phyloP scores from a whole-genome alignment of 1,140 invertebrate species.

The Drosophila watanabei region DNA sequence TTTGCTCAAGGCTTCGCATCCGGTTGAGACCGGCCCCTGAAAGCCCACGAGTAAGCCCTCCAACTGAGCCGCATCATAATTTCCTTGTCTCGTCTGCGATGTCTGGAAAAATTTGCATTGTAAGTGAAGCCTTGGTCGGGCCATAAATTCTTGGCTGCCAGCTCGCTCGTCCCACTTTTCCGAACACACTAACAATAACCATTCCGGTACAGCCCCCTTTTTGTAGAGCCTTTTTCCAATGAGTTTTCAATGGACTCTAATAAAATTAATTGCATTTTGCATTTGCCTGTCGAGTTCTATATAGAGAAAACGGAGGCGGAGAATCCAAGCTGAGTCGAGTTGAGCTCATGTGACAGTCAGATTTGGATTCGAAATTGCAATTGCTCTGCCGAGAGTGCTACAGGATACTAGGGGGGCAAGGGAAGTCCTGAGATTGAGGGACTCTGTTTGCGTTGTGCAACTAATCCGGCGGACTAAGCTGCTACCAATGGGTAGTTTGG shows the following conservation, averaged over 20 bases:
- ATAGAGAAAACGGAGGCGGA: slow-evolving; percentile 1
- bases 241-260: slow-evolving; percentile 63
- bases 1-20: slow-evolving; percentile 72
- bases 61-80: slow-evolving; percentile 57
- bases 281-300: slow-evolving; percentile 48
- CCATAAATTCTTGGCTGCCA: slow-evolving; percentile 36
- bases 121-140: slow-evolving; percentile 53
- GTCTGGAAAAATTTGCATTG: slow-evolving; percentile 62
- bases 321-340: slow-evolving; percentile 4
- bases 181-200: background rate
- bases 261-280: slow-evolving; percentile 70
- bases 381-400: slow-evolving; percentile 14
- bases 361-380: slow-evolving; percentile 37
- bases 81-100: slow-evolving; percentile 17
- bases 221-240: slow-evolving; percentile 38
- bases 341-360: slow-evolving; percentile 50
- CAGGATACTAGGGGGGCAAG: background rate
- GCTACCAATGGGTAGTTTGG: slow-evolving; percentile 1
- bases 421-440: background rate
- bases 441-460: slow-evolving; percentile 35
- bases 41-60: slow-evolving; percentile 36
- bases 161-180: background rate
- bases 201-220: background rate
- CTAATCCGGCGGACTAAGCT: slow-evolving; percentile 36
- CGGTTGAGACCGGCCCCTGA: slow-evolving; percentile 30